Base-by-base conservation (phyloP, 2,113 vertebrate species). In the Dolichotis patagonum region DNA sequence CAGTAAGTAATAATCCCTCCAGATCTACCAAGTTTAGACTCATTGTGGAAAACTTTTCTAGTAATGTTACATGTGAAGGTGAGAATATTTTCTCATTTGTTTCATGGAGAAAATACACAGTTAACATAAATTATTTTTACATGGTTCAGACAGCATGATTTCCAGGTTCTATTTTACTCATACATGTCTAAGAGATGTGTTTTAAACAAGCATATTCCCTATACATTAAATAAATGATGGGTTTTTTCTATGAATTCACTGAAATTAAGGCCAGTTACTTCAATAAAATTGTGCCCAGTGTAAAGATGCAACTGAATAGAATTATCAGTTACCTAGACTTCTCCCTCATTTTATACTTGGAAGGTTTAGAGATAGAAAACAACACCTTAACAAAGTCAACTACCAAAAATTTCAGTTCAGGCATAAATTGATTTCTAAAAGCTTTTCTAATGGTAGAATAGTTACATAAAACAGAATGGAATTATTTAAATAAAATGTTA, bases 161-260 rank as follows among this genome's bases (percentile, higher is more conserved):
- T 87, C 20, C 49, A 85, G 22, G 2, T 85, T 43, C 10, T 77
- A 8, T 85, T 84, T 86, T 94, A 43, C 22, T 75, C 32, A 88
- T n/a, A 13, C 1, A 43, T 85, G 26, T 81, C 38, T 58, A 81
- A 78, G 67, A 94, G 46, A 82, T 62, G 24, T 88, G 4, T 81
- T 95, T 43, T 88, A 43, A 75, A 75, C 3, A 41, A 75, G 41
- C 38, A 43, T 43, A 75, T 13, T 43, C 26, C 2, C 30, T 58
- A 82, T 24, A 13, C 20, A 46, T 91, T 73, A 83, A 86, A 56
- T 91, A 88, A 95, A 58, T 60, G 6, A 28, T 80, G 14, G 5
- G 43, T 91, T 24, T 65, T 94, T 71, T 96, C 38, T 85, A 63
- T 82, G 6, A 63, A 85, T 65, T 94, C n/a, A 78, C 28, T 85